Base-by-base conservation (phyloP, 2,113 vertebrate genomes). In the Tenebrosternarchus preto region DNA sequence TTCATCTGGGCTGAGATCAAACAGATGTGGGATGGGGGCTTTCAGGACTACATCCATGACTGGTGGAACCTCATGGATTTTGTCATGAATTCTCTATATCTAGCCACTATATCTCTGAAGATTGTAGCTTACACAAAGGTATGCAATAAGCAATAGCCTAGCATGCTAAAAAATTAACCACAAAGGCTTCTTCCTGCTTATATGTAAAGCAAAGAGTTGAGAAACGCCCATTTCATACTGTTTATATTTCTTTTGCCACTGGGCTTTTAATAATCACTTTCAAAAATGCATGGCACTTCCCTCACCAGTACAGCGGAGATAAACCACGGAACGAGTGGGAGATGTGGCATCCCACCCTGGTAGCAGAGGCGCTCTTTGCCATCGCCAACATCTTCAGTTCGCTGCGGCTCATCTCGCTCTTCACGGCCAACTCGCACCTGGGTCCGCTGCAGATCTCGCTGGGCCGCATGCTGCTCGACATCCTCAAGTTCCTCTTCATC, bases 1-100 rank as follows among this genome's bases (percentile, higher is more conserved):
- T 98, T 99, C 89, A 97, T 99, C 85, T 99, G 98, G 98, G 96
- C 97, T 63, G 98, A 99, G 88, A 98, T 99, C 92, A 99, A 99
- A 82, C 96, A 99, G 80, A 99, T 99, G 98, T 99, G 98, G 98
- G 97, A 98, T 74, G 98, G 98, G 60, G 98, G 98, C 86, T 97
- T 99, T 90, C 97, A 95, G 64, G 96, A 99, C 83, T 99, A 99
- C 0, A 90, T 99, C n/a, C 98, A 99, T 0, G 97, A 99, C 86
- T 99, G 98, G 98, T 99, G 98, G 98, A 99, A 99, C 89, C 91
- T 99, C 83, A 99, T 99, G 97, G 97, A 99, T 92, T 99, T 99
- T 93, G 97, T 97, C 87, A 99, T 99, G 98, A 99, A 99, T 89
- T 98, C 98, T 76, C 94, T 99, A n/a, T 99, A 99, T 87, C 89